Conservation (phyloP, 2,888 invertebrate species). For the Oscheius onirici region DNA sequence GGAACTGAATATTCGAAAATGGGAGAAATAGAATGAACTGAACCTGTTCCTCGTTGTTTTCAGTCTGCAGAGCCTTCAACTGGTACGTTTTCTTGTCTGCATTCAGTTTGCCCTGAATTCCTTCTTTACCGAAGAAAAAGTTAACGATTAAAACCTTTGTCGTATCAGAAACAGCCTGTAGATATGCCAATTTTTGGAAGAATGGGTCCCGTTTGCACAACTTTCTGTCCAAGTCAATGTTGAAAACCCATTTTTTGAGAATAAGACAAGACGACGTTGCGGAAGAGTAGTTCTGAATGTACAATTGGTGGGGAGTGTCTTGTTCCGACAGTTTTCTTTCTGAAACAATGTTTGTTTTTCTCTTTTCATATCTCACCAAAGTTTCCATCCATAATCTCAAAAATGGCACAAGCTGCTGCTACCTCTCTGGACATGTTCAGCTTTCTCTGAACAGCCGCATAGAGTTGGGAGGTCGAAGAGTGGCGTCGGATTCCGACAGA, state of each 20-base stretch:
- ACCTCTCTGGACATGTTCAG: conserved; percentile 80
- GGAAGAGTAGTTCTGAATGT: conserved; percentile 98
- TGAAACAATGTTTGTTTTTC: conserved; percentile 72
- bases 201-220: conserved; percentile 80
- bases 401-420: conserved; percentile 90
- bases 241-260: conserved; percentile 76
- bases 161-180: conserved; percentile 67
- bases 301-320: conserved; percentile 95
- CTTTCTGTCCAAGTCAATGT: conserved; percentile 50
- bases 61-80: conserved; percentile 91
- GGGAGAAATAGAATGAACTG: background rate
- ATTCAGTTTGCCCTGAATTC: conserved; percentile 82
- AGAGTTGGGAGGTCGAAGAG: conserved; percentile 51
- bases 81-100: conserved; percentile 93
- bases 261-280: conserved; percentile 93
- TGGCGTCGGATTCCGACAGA: conserved; percentile 75
- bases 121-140: conserved; percentile 76
- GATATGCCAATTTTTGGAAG: conserved; percentile 77
- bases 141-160: conserved; percentile 37
- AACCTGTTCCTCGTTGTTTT: conserved; percentile 84
- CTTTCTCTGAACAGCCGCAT: conserved; percentile 39
- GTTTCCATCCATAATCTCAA: conserved; percentile 95
- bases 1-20: conserved; percentile 76
- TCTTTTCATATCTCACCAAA: conserved; percentile 80
- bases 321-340: conserved; percentile 90